Evolutionary conservation across 2,113 vertebrate genomes (phyloP).

Genomic region (Entomyzon cyanotis): DNA sequence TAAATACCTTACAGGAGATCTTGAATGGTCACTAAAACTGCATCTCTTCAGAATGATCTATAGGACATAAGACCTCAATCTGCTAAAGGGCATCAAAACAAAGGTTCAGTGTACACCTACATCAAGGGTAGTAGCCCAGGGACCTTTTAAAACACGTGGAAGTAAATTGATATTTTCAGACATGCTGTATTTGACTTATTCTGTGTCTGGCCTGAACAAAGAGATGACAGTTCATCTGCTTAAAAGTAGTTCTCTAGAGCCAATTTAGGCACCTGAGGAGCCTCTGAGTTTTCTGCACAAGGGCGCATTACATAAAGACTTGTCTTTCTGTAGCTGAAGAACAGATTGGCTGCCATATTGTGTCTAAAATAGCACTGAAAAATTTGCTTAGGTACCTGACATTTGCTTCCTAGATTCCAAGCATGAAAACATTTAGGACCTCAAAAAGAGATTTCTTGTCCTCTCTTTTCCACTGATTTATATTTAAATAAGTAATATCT

Average conservation of each 20-base stretch:
- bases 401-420: neutral
- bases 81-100: neutral
- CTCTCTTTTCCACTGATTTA: neutral
- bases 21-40: neutral
- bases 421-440: neutral
- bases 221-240: neutral
- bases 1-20: neutral
- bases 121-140: neutral
- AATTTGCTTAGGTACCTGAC: neutral
- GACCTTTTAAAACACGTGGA: neutral
- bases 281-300: neutral
- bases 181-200: neutral
- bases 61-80: neutral
- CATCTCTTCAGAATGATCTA: neutral
- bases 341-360: neutral
- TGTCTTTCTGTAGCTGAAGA: neutral
- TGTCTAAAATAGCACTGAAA: neutral
- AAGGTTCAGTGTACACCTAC: neutral
- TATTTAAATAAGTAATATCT: neutral
- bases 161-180: neutral
- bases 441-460: neutral
- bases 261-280: neutral
- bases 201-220: neutral
- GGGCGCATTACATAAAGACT: accelerated
- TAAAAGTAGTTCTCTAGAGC: neutral